Base-by-base conservation (phyloP, 2,113 vertebrate species). In the Chelonoidis abingdonii region DNA sequence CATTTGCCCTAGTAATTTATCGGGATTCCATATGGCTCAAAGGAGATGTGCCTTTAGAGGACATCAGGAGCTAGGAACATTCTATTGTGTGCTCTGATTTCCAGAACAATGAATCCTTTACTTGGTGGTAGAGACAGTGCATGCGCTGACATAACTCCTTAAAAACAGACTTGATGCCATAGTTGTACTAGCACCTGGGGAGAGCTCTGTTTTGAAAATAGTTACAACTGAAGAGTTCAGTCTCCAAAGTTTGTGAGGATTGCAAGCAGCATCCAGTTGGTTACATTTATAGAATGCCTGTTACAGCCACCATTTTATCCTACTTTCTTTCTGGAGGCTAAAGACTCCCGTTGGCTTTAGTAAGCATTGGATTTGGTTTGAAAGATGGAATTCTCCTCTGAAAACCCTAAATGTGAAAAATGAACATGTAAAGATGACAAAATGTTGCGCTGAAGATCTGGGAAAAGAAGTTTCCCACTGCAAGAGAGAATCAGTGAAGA, bases 81-180 rank as follows among this genome's bases (percentile, higher is more conserved):
- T 38, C 38, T 7, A 7, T 83, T 52, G 25, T 90, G 88, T 89
- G 76, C 47, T 90, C 91, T 72, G 21, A 56, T 91, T 94, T 78
- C 53, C 41, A 80, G 31, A 35, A 83, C 84, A 92, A 47, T 35
- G 2, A 80, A 47, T 93, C 85, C 38, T 82, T 14, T 27, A 6
- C 52, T 90, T 53, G 13, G 69, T 10, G 1, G 93, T 91, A 22
- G 38, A 90, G 80, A 52, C 59, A 83, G 75, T 75, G 31, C 21
- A 10, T 84, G 65, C 25, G 13, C 79, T 93, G 93, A 47, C 62
- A 54, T 50, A 87, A 35, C 80, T 87, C 27, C 57, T 80, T 89
- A 65, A 54, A 88, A 89, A 94, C 90, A n/a, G 53, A 27, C 3
- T 49, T 84, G 35, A 53, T 56, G 50, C 62, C 21, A 1, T 80